Evolutionary conservation across 2,797 vertebrate species (phyloP).

Genomic region (Enoplosus armatus): DNA sequence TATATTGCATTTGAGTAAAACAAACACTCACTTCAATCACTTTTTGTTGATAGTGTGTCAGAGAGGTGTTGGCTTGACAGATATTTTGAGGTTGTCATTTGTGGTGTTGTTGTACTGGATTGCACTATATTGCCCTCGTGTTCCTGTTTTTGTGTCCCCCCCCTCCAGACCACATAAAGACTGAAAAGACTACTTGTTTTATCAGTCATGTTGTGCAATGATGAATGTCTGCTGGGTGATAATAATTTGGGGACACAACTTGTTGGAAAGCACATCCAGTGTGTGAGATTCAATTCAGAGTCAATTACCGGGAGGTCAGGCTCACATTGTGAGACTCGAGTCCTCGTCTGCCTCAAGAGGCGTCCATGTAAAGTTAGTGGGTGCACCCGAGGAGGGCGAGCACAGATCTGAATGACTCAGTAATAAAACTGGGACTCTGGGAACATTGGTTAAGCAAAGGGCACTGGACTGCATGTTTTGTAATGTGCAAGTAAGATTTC

Average conservation of each 20-base stretch:
- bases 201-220: background rate
- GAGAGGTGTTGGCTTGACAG: background rate
- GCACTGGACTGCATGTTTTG: background rate
- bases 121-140: background rate
- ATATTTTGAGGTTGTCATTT: background rate
- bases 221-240: slow-evolving; percentile 18
- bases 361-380: background rate
- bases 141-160: background rate
- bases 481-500: background rate
- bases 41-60: background rate
- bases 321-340: slow-evolving; percentile 2
- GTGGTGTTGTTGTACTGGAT: background rate
- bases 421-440: slow-evolving; percentile 19
- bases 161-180: background rate
- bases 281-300: slow-evolving; percentile 36
- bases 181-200: background rate
- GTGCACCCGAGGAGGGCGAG: background rate
- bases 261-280: slow-evolving; percentile 36
- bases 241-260: slow-evolving; percentile 39
- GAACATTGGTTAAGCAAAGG: background rate
- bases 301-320: slow-evolving; percentile 21
- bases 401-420: background rate
- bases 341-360: slow-evolving; percentile 27
- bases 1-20: background rate
- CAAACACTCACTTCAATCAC: background rate